A percentile compares a stretch with the other conserved stretches of the same genome.
Conservation (phyloP, 2,113 vertebrate genomes). For the Ammodytes dubius region DNA sequence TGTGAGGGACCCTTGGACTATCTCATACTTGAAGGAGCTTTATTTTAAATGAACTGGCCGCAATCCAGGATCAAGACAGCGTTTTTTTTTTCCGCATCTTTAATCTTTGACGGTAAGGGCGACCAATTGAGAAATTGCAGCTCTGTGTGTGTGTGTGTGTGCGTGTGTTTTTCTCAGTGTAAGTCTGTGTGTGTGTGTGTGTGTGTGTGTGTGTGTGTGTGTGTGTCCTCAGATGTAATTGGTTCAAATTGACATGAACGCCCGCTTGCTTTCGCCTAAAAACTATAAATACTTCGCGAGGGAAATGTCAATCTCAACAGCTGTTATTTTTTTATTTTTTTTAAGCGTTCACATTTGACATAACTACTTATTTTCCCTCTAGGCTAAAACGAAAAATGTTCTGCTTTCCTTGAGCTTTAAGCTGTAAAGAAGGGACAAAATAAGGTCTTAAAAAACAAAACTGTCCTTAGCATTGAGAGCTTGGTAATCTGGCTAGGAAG, state of each 20-base stretch:
- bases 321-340: background rate
- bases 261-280: background rate
- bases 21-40: conserved; percentile 1
- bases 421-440: background rate
- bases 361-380: background rate
- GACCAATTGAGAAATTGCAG: background rate
- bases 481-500: conserved; percentile 56
- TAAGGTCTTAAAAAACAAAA: background rate
- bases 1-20: conserved; percentile 50
- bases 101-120: conserved; percentile 71
- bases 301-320: background rate
- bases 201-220: conserved; percentile 29
- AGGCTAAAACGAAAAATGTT: conserved; percentile 15
- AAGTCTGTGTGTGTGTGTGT: background rate
- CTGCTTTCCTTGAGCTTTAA: background rate
- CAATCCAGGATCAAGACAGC: background rate
- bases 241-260: conserved; percentile 30
- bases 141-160: conserved; percentile 1
- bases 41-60: conserved; percentile 18
- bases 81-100: conserved; percentile 18
- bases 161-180: no score
- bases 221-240: conserved; percentile 9
- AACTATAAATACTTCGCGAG: conserved; percentile 15
- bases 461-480: background rate
- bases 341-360: background rate